phyloP scores from a whole-genome alignment of 2,888 invertebrate genomes.

The Pammene aurita region DNA sequence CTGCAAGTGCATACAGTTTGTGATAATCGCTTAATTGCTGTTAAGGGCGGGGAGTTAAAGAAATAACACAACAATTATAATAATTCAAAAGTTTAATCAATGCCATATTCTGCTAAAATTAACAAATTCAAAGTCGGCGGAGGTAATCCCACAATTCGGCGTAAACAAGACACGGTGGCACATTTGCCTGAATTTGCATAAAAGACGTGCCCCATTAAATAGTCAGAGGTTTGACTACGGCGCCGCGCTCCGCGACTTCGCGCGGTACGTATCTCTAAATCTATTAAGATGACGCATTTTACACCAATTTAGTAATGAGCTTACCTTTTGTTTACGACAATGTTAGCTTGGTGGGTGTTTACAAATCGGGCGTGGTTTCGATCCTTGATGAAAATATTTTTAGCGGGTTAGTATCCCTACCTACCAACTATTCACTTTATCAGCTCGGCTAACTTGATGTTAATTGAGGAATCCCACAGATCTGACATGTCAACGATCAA shows the following conservation, averaged over 20 bases:
- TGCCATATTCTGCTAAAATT: slow-evolving; percentile 28
- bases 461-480: too few species aligned
- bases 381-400: neutral
- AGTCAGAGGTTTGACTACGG: slow-evolving; percentile 28
- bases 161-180: slow-evolving; percentile 43
- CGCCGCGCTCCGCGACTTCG: slow-evolving; percentile 20
- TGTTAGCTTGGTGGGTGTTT: neutral
- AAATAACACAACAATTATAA: too few species aligned
- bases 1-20: too few species aligned
- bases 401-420: too few species aligned
- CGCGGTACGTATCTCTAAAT: slow-evolving; percentile 24
- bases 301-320: neutral
- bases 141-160: slow-evolving; percentile 42
- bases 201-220: slow-evolving; percentile 42
- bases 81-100: too few species aligned
- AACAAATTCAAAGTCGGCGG: slow-evolving; percentile 39
- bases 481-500: too few species aligned
- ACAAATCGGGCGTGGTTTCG: neutral
- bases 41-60: too few species aligned
- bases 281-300: slow-evolving; percentile 14
- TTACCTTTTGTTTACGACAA: neutral
- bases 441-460: too few species aligned
- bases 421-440: too few species aligned
- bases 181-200: slow-evolving; percentile 44
- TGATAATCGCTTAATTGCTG: too few species aligned